Percentiles rank a stretch among this genome's conserved stretches.
These are phyloP conservation scores for Spodoptera exigua DNA, from an alignment of 2,888 invertebrate species.

Conservation along the genomic window DNA sequence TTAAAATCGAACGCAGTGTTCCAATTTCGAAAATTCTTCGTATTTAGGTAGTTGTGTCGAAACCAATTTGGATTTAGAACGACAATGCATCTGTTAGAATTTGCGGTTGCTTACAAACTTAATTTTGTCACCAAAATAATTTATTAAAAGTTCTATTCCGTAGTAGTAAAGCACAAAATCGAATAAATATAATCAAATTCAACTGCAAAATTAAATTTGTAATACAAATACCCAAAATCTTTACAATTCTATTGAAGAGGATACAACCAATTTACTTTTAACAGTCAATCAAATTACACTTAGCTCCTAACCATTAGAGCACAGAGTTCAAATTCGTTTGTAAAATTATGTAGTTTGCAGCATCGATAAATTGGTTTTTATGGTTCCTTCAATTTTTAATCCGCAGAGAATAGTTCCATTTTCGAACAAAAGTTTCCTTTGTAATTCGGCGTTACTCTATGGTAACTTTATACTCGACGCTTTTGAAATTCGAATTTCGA, in stretches of 20 bases:
- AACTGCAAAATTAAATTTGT: conserved; percentile 4
- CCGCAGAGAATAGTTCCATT: conserved; percentile 45
- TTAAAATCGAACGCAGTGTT: conserved; percentile 29
- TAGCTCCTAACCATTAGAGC: rapidly evolving
- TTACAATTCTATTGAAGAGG: conserved; percentile 28
- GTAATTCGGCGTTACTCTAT: conserved; percentile 49
- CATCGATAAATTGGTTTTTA: conserved; percentile 4
- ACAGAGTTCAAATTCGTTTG: conserved; percentile 13
- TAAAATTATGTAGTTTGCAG: background rate
- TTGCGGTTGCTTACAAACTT: conserved; percentile 37
- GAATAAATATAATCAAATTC: background rate
- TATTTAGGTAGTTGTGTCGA: conserved; percentile 30
- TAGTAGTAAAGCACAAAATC: conserved; percentile 4
- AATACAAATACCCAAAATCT: conserved; percentile 32
- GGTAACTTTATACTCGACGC: conserved; percentile 54
- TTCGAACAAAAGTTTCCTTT: conserved; percentile 40
- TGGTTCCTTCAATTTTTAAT: conserved; percentile 46
- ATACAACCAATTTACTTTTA: conserved; percentile 4
- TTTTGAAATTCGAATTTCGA: conserved; percentile 53
- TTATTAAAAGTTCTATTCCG: rapidly evolving
- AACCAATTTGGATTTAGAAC: conserved; percentile 48
- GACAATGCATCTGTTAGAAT: conserved; percentile 54
- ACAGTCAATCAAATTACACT: background rate
- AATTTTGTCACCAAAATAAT: rapidly evolving
- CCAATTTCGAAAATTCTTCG: conserved; percentile 48